A percentile compares a stretch with the other conserved stretches of the same genome.
phyloP scores from a whole-genome alignment of 2,888 invertebrate genomes.

The Microplitis manilae region DNA sequence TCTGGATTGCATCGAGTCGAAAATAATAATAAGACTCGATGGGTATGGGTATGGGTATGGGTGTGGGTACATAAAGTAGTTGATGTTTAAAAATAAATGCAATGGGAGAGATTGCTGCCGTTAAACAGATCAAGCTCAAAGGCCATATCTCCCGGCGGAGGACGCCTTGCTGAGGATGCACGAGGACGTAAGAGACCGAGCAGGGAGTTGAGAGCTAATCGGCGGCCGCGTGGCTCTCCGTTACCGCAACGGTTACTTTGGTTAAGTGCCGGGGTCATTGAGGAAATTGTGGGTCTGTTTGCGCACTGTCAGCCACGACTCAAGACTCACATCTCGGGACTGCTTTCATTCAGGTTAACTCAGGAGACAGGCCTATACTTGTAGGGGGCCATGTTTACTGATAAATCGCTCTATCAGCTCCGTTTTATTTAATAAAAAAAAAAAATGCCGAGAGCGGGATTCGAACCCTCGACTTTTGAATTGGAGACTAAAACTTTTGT shows the following conservation, averaged over 20 bases:
- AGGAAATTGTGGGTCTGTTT: constrained; percentile 71
- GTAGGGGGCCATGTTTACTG: constrained; percentile 40
- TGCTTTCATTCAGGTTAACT: constrained; percentile 67
- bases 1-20: neutral
- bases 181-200: too few relatives aligned
- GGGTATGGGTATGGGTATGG: neutral
- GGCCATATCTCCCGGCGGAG: constrained; percentile 36
- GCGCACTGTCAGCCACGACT: constrained; percentile 65
- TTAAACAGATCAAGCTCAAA: constrained; percentile 45
- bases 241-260: constrained; percentile 66
- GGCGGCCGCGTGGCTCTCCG: constrained; percentile 57
- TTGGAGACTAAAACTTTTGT: too few relatives aligned
- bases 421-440: too few relatives aligned
- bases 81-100: neutral
- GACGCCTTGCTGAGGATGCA: too few relatives aligned
- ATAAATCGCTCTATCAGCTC: constrained; percentile 66
- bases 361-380: constrained; percentile 68
- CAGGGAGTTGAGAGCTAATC: constrained; percentile 51
- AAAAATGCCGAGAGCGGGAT: too few relatives aligned
- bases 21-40: neutral
- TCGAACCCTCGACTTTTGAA: too few relatives aligned
- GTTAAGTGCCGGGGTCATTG: constrained; percentile 67
- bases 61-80: constrained; percentile 9
- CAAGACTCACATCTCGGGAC: constrained; percentile 47
- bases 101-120: constrained; percentile 8